A percentile compares a stretch with the other conserved stretches of the same genome.
phyloP scores from a whole-genome alignment of 2,113 vertebrate species.

The Lota lota region DNA sequence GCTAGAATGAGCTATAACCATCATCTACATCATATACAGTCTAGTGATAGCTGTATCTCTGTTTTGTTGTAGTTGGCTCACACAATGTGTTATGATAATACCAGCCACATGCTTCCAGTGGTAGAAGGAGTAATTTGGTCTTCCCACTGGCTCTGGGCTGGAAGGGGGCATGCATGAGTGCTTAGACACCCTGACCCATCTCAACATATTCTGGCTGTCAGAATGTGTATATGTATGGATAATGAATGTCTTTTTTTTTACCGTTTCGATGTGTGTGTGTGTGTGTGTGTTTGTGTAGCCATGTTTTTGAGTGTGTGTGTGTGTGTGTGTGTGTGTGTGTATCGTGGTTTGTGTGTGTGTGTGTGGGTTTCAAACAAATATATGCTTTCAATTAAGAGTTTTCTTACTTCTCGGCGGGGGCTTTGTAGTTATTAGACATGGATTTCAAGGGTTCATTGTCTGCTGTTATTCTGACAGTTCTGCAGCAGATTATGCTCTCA shows the following conservation, averaged over 20 bases:
- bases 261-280: background rate
- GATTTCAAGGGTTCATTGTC: slow-evolving; percentile 8
- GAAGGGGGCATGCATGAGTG: no score
- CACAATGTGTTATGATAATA: no score
- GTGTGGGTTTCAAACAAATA: background rate
- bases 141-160: no score
- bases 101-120: no score
- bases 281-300: slow-evolving; percentile 17
- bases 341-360: slow-evolving; percentile 2
- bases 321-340: background rate
- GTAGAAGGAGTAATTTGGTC: no score
- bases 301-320: slow-evolving; percentile 30
- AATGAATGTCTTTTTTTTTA: no score
- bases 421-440: slow-evolving; percentile 10
- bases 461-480: slow-evolving; percentile 6
- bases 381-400: background rate
- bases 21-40: no score
- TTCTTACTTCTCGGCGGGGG: background rate
- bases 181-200: no score
- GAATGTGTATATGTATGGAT: background rate
- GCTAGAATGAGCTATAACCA: no score
- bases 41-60: no score
- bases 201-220: background rate
- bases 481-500: background rate
- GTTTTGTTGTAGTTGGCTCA: no score